Evolutionary conservation across 2,888 invertebrate species (phyloP).

Genomic region (Unio delphinus): DNA sequence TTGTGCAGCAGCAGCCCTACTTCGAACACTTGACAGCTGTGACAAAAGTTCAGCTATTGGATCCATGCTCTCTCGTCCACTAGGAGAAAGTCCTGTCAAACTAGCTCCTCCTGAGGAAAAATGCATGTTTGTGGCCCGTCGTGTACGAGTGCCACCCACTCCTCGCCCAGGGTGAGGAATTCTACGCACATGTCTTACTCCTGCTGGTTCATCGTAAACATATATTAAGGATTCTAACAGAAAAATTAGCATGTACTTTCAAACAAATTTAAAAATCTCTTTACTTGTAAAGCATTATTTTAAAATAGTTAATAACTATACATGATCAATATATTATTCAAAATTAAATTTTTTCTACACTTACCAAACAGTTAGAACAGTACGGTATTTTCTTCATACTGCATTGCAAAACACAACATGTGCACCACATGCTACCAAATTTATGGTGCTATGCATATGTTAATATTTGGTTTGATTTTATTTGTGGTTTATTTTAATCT

Average conservation of each 20-base stretch:
- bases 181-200: slow-evolving; percentile 80
- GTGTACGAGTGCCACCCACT: slow-evolving; percentile 81
- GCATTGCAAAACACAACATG: no score
- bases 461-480: no score
- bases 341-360: neutral
- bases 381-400: neutral
- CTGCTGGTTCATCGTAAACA: slow-evolving; percentile 86
- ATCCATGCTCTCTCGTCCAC: slow-evolving; percentile 93
- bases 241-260: neutral
- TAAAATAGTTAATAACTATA: neutral
- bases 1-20: slow-evolving; percentile 72
- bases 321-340: neutral
- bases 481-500: no score
- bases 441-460: no score
- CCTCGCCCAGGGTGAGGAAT: slow-evolving; percentile 85
- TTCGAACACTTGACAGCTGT: slow-evolving; percentile 93
- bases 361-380: neutral
- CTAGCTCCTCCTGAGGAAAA: slow-evolving; percentile 86
- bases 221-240: slow-evolving; percentile 8
- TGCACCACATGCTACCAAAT: no score
- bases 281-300: neutral
- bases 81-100: slow-evolving; percentile 88
- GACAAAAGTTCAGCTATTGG: slow-evolving; percentile 96
- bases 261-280: neutral
- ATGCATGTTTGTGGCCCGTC: slow-evolving; percentile 91